Percentiles rank a stretch among this genome's conserved stretches.
Conservation (phyloP, 2,797 vertebrate genomes). For the Eospalax fontanierii region DNA sequence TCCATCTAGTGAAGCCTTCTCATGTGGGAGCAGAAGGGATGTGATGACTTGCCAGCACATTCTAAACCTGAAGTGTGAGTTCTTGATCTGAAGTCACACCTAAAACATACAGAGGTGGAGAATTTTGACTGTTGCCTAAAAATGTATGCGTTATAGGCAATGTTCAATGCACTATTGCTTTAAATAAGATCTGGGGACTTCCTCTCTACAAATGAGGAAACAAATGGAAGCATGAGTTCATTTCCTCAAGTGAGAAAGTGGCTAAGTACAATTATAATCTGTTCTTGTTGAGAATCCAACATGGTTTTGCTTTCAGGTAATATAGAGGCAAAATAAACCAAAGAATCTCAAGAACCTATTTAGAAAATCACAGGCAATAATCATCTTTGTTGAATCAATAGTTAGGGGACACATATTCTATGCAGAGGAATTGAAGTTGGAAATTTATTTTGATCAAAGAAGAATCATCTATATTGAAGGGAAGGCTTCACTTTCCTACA, state of each 20-base stretch:
- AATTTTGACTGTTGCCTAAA: background rate
- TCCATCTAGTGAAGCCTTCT: no score
- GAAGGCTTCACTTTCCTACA: background rate
- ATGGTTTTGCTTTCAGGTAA: slow-evolving; percentile 11
- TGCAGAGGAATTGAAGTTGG: background rate
- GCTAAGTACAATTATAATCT: slow-evolving; percentile 35
- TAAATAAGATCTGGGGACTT: background rate
- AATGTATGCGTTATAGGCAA: background rate
- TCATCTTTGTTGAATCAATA: background rate
- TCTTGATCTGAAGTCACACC: background rate
- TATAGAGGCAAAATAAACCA: background rate
- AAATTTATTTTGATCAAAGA: slow-evolving; percentile 53
- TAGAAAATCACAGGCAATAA: background rate
- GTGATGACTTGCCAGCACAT: no score
- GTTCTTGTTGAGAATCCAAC: slow-evolving; percentile 6
- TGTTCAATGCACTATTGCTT: background rate
- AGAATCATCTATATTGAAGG: background rate
- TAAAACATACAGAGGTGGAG: background rate
- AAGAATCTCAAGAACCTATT: background rate
- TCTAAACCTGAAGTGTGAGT: background rate
- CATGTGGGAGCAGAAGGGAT: background rate
- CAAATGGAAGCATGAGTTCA: background rate
- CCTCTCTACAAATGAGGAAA: background rate
- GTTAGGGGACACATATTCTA: background rate
- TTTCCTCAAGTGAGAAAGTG: slow-evolving; percentile 19